These are phyloP conservation scores for Crotalus helleri DNA, from an alignment of 2,113 vertebrate species.

Conservation along the genomic window DNA sequence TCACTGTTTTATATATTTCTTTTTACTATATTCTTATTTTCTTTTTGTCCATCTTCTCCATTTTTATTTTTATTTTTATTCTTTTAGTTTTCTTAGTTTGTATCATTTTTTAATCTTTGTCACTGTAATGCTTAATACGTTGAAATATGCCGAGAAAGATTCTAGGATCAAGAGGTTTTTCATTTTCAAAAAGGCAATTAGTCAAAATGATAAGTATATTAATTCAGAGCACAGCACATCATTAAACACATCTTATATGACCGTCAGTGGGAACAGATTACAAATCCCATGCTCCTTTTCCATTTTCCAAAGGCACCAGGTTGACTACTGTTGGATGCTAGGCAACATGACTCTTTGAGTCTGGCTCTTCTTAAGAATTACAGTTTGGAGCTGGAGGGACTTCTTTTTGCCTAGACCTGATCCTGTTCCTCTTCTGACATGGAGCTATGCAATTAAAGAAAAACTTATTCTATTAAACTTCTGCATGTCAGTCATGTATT, in stretches of 20 bases:
- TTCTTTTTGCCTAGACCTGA: neutral
- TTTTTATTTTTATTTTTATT: neutral
- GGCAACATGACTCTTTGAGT: neutral
- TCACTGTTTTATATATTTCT: neutral
- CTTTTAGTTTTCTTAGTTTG: neutral
- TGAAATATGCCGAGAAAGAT: neutral
- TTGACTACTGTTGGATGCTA: neutral
- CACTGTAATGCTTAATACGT: neutral
- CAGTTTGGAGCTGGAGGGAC: neutral
- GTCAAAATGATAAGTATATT: neutral
- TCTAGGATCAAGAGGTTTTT: neutral
- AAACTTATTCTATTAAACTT: neutral
- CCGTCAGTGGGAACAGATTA: neutral
- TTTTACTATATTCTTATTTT: neutral
- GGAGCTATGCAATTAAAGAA: neutral
- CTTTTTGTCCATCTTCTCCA: neutral
- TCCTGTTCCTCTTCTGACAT: neutral
- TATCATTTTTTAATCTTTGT: neutral
- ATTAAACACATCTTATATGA: neutral
- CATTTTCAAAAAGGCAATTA: neutral
- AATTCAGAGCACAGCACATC: neutral
- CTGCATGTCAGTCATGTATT: neutral
- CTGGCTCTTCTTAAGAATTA: neutral
- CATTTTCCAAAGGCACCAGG: neutral
- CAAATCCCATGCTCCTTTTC: neutral